Evolutionary conservation across 2,113 vertebrate species (phyloP), one percentile per base, ranked within the genome.

Genomic region (Lepidothrix coronata): DNA sequence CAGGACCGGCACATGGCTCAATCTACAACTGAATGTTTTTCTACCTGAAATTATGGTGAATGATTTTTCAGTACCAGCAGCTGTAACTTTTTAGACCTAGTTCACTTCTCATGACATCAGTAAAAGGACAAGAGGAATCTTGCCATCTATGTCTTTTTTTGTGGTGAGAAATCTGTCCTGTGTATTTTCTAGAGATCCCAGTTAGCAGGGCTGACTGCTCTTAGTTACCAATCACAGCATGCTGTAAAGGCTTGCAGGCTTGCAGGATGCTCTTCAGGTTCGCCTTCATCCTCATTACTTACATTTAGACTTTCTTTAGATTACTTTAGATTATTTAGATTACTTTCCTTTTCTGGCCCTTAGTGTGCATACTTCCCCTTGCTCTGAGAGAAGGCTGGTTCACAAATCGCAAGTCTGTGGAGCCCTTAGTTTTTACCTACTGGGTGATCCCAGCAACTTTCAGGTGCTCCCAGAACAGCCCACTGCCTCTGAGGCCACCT

Each of bases 1-100:
- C n/a, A 67, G 49, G 81, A 81, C 46, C 77, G 86, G 79, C 48
- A 63, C 81, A 63, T 79, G 9, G n/a, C 54, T 89, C 77, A 85
- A 89, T 95, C 66, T 70, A 90, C 71, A 77, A 13, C 30, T 68
- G 10, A 33, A 1, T 77, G 55, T 30, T 83, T 93, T 95, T 96
- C 92, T 72, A 58, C 59, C 27, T 81, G n/a, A 86, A 92, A 85
- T 96, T 63, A 79, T 57, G 39, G 54, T 83, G 68, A 94, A 41
- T 79, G 77, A 65, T 91, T 79, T 87, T 83, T 88, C 79, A 44
- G 43, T 41, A 63, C 71, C 58, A 88, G 57, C 74, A 93, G 44
- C 76, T 85, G 12, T 51, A 89, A 62, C 66, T 94, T 91, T 95
- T 91, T 81, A 91, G 58, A 76, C 70, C 43, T 80, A 46, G 14